phyloP scores from a whole-genome alignment of 2,888 invertebrate genomes.

The Oegoconia quadripuncta region DNA sequence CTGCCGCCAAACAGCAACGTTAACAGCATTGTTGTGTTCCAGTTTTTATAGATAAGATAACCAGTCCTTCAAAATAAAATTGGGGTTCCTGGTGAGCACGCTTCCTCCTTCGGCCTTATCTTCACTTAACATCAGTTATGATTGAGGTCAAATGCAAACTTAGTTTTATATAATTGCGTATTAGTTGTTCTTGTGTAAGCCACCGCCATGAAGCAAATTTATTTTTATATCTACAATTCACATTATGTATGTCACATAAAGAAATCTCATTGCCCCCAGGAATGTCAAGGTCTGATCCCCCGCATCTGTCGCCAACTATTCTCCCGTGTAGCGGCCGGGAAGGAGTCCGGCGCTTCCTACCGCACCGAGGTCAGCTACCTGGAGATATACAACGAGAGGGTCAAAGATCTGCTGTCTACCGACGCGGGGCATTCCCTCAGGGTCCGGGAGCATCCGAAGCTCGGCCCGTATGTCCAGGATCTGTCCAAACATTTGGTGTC shows the following conservation, averaged over 20 bases:
- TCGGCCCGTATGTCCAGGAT: constrained; percentile 92
- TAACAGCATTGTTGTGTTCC: too few species aligned
- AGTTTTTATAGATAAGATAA: too few species aligned
- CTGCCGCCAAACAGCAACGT: too few species aligned
- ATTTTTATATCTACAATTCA: too few species aligned
- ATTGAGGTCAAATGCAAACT: too few species aligned
- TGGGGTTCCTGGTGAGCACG: too few species aligned
- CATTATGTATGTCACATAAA: neutral
- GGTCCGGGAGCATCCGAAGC: constrained; percentile 88
- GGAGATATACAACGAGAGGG: constrained; percentile 92
- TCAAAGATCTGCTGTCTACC: constrained; percentile 83
- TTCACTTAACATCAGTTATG: too few species aligned
- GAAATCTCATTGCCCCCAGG: constrained; percentile 53
- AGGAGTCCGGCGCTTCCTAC: constrained; percentile 89
- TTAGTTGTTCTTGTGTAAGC: too few species aligned
- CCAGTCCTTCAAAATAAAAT: too few species aligned
- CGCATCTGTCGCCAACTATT: constrained; percentile 91
- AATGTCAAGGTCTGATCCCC: constrained; percentile 90
- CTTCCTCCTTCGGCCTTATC: too few species aligned
- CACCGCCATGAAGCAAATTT: too few species aligned
- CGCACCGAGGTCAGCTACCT: constrained; percentile 92
- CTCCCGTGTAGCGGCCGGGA: constrained; percentile 88
- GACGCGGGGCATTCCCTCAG: constrained; percentile 83
- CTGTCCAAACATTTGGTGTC: constrained; percentile 91
- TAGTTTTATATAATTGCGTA: too few species aligned